These are phyloP conservation scores for Alosa alosa DNA, from an alignment of 2,113 vertebrate species.

Conservation along the genomic window DNA sequence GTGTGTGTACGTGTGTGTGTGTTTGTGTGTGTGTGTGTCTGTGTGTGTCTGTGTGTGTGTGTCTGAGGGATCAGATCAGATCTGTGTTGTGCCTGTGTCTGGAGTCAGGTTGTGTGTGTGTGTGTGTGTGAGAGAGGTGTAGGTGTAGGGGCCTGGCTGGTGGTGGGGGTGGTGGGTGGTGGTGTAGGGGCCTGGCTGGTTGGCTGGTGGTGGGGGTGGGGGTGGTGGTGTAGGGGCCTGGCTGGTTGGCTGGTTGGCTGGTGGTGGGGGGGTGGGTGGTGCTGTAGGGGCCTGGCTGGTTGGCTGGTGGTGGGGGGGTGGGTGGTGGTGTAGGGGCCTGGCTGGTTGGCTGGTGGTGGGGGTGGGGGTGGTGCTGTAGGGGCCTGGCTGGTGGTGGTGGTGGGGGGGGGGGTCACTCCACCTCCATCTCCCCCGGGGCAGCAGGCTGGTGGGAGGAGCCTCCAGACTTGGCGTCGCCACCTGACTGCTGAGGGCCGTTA, in stretches of 20 bases:
- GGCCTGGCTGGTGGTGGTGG: conserved; percentile 33
- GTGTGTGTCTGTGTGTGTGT: neutral
- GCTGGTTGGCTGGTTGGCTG: no score
- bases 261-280: no score
- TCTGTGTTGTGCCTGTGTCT: neutral
- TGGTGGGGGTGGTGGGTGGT: no score
- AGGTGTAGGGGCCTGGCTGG: conserved; percentile 36
- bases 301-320: no score
- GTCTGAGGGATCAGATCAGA: neutral
- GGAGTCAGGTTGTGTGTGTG: neutral
- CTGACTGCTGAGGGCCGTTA: conserved; percentile 43
- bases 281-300: no score
- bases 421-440: conserved; percentile 83
- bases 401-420: conserved; percentile 77
- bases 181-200: no score
- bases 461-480: no score
- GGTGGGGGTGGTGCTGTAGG: no score
- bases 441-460: no score
- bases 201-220: no score
- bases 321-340: conserved; percentile 29
- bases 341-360: no score
- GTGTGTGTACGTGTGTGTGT: neutral
- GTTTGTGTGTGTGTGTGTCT: neutral
- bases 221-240: no score
- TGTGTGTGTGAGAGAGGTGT: conserved; percentile 5